Evolutionary conservation across 2,888 invertebrate species (phyloP).

Genomic region (Auanema sp.): DNA sequence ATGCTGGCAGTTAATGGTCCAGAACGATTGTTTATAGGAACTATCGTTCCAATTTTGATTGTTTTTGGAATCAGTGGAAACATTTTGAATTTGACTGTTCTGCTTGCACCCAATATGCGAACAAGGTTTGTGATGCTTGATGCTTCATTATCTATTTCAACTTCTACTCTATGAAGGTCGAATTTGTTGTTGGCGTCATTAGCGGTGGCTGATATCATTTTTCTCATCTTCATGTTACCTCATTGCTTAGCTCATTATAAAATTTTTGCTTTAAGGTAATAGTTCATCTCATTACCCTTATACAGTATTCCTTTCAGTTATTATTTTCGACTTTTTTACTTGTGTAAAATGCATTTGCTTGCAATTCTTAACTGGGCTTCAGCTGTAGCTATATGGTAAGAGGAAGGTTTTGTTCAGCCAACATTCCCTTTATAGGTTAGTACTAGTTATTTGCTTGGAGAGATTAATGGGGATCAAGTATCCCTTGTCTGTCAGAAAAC

Average conservation of each 20-base stretch:
- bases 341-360: conserved; percentile 55
- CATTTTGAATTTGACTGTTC: conserved; percentile 54
- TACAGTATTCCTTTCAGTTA: conserved; percentile 26
- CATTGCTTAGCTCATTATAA: conserved; percentile 60
- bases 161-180: conserved; percentile 39
- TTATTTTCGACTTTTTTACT: conserved; percentile 54
- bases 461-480: conserved; percentile 57
- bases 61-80: conserved; percentile 58
- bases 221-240: conserved; percentile 55
- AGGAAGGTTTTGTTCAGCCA: background rate
- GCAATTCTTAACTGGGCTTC: conserved; percentile 59
- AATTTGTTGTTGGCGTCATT: conserved; percentile 56
- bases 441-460: conserved; percentile 57
- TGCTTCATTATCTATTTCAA: too few relatives aligned
- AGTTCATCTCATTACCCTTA: background rate
- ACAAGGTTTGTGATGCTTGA: conserved; percentile 42
- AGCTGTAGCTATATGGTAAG: conserved; percentile 58
- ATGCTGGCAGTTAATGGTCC: conserved; percentile 39
- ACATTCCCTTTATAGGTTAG: conserved; percentile 37
- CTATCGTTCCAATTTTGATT: conserved; percentile 47
- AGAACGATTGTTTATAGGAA: conserved; percentile 49
- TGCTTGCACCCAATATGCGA: conserved; percentile 51
- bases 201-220: conserved; percentile 60
- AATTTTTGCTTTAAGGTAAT: conserved; percentile 32
- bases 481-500: conserved; percentile 48